Percentiles rank a stretch among this genome's conserved stretches.
Evolutionary conservation across 92 coral and sea anemone species (phyloP).

Genomic region (Galaxea fascicularis): DNA sequence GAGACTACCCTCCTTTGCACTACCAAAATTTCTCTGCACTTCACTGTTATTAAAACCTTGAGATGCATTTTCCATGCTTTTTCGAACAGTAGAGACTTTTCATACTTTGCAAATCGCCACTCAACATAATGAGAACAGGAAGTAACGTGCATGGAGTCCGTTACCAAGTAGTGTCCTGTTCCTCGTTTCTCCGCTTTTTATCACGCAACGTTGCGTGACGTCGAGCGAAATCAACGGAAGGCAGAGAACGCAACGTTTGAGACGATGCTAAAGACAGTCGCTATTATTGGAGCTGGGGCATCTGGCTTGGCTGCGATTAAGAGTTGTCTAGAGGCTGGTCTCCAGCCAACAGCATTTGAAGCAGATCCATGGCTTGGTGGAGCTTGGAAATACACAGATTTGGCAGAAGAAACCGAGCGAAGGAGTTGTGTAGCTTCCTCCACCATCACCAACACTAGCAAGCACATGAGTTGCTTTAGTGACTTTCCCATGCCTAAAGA

Average conservation of each 20-base stretch:
- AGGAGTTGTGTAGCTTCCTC: slow-evolving; percentile 64
- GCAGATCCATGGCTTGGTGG: slow-evolving; percentile 87
- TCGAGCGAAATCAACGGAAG: no score
- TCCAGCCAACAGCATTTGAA: slow-evolving; percentile 91
- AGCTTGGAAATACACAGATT: slow-evolving; percentile 72
- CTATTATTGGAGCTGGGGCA: slow-evolving; percentile 88
- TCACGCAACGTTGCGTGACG: no score
- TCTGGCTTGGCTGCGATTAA: slow-evolving; percentile 87
- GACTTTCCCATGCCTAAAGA: slow-evolving; percentile 94
- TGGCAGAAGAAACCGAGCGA: slow-evolving; percentile 44
- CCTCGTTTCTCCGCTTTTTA: background rate
- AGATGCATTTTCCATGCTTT: slow-evolving; percentile 24
- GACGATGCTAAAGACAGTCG: slow-evolving; percentile 73
- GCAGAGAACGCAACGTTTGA: no score
- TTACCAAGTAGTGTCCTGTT: no score
- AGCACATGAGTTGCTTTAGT: slow-evolving; percentile 75
- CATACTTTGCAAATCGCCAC: no score
- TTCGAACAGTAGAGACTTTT: background rate
- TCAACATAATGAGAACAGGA: no score
- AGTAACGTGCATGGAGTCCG: no score
- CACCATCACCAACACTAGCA: slow-evolving; percentile 90
- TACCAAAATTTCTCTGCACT: background rate
- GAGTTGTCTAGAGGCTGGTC: slow-evolving; percentile 82
- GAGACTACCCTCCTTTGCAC: background rate
- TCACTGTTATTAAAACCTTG: slow-evolving; percentile 5